Evolutionary conservation across 2,113 vertebrate genomes (phyloP).

Genomic region (Pygoscelis antarcticus): DNA sequence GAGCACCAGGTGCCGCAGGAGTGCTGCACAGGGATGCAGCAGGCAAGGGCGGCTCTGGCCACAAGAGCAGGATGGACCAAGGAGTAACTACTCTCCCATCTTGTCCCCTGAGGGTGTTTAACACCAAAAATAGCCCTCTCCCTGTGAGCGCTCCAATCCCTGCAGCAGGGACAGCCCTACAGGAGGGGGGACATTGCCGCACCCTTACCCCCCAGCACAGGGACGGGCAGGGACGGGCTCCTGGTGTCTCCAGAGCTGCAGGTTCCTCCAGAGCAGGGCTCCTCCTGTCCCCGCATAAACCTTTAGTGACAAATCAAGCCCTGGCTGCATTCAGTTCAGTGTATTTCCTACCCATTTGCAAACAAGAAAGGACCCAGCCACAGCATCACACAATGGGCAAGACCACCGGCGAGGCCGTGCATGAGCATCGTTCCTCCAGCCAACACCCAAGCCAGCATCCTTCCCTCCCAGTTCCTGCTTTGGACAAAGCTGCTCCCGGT

Average conservation of each 20-base stretch:
- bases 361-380: too few species aligned
- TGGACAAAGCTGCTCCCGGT: fast-evolving
- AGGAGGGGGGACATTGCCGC: fast-evolving
- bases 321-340: fast-evolving
- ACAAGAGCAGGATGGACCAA: fast-evolving
- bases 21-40: fast-evolving
- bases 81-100: not conserved
- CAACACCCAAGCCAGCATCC: not conserved
- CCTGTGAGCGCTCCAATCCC: fast-evolving
- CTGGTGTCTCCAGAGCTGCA: not conserved
- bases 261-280: not conserved
- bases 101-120: not conserved
- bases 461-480: not conserved
- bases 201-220: not conserved
- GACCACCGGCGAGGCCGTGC: fast-evolving
- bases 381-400: fast-evolving
- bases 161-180: too few species aligned
- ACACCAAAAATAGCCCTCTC: fast-evolving
- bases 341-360: not conserved
- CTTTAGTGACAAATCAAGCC: not conserved
- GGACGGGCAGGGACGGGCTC: too few species aligned
- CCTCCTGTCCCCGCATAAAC: not conserved
- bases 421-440: not conserved
- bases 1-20: not conserved
- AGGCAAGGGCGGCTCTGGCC: not conserved